Base-by-base conservation (phyloP, 1,140 invertebrate species). In the Whitmania pigra region DNA sequence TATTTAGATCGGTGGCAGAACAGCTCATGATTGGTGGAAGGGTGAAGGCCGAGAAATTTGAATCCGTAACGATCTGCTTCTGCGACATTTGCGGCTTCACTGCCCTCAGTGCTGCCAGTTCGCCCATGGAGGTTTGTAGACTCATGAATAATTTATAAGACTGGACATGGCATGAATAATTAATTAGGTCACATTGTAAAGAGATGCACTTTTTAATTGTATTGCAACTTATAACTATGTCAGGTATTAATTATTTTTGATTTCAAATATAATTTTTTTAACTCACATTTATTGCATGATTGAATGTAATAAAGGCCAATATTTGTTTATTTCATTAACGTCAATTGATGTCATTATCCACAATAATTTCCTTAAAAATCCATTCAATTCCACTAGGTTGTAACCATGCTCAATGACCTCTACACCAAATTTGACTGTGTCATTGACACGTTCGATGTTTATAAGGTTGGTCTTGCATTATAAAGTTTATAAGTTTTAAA, bases 51-150 rank as follows among this genome's bases (percentile, higher is more conserved):
- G 94, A 97, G 82, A 90, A 89, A 0, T 96, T 91, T 81, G 91
- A 94, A 76, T 87, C 87, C 78, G 93, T 96, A n/a, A 95, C 93
- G 0, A 94, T 95, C 75, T 95, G 94, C 84, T 97, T 97, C 83
- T 93, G 90, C 77, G 94, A 97, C 80, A 97, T 97, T 75, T 93
- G 95, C 53, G 93, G 92, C 18, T 70, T 70, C 69, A 70, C 69
- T 25, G 29, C 36, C 6, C 69, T 70, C 11, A 53, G 43, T 31
- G 69, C 69, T n/a, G 69, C 89, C 78, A 90, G 88, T 54, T 91
- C 89, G 57, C 90, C 90, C 3, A 89, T 91, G 78, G 89, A 93
- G 83, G 90, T 93, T 92, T 49, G 43, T 49, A 49, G 43, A 13
- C 0, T 49, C 43, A 49, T 11, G 43, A 49, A 49, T 11, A 11